Percentiles rank a stretch among this genome's conserved stretches.
These are phyloP conservation scores for Stegastes partitus DNA, from an alignment of 2,113 vertebrate genomes.

Conservation along the genomic window DNA sequence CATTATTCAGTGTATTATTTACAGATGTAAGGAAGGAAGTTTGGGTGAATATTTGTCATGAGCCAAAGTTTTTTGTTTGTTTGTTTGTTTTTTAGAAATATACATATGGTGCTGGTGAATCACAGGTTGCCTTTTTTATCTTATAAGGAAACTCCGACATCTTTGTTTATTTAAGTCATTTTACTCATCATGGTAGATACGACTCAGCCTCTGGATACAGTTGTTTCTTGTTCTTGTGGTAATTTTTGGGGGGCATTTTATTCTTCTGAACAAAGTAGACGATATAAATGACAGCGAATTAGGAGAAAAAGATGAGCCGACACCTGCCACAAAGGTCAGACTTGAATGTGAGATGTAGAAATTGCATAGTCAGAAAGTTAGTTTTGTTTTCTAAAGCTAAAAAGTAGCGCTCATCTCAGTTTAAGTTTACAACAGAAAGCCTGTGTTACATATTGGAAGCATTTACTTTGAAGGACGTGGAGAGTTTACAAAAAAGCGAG, in stretches of 20 bases:
- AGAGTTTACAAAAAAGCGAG: not conserved
- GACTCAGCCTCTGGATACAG: not conserved
- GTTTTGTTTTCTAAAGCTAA: not conserved
- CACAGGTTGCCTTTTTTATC: constrained; percentile 36
- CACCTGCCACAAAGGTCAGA: no score
- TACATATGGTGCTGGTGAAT: constrained; percentile 21
- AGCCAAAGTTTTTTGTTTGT: not conserved
- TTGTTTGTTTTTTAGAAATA: not conserved
- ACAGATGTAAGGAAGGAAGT: no score
- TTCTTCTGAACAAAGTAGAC: no score
- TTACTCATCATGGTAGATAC: not conserved
- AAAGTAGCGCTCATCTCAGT: not conserved
- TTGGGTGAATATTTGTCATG: constrained; percentile 3
- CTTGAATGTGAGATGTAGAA: not conserved
- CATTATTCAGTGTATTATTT: not conserved
- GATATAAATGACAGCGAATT: no score
- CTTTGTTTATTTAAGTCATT: not conserved
- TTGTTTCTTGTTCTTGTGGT: no score
- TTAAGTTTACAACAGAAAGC: not conserved
- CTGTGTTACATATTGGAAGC: not conserved
- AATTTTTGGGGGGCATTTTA: no score
- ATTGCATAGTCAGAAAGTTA: not conserved
- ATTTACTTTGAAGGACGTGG: not conserved
- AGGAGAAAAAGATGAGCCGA: no score
- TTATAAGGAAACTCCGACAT: not conserved